Evolutionary conservation across 2,888 invertebrate genomes (phyloP), one percentile per base, ranked within the genome.

Genomic region (Drosophila anceps): DNA sequence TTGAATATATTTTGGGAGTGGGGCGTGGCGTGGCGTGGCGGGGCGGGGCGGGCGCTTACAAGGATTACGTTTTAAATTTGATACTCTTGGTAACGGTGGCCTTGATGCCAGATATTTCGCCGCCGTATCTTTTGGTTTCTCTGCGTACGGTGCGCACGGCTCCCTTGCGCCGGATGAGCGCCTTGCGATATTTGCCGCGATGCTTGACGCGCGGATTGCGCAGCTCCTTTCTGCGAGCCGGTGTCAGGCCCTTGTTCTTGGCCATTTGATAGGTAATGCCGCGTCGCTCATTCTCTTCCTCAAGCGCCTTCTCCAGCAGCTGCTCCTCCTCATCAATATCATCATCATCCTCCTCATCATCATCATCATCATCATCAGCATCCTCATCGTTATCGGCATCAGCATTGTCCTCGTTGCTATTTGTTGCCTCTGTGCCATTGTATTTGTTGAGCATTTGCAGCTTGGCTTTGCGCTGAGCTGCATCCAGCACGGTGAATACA

Each of bases 181-280:
- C 99, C 93, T 98, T 98, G 73, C 96, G 95, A 93, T 96, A 99
- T 92, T 98, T 98, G 82, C 96, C 96, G 84, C 97, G 96, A 92
- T 99, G 97, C 92, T 98, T 98, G 7, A 99, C 98, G 88, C 99
- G 95, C 0, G 99, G 99, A 94, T 99, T 99, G 73, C 98, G 95
- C 84, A 96, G 95, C 90, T 98, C 98, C 93, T 98, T 98, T 93
- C 97, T 98, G 76, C 98, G 95, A 81, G 96, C 95, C 0, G 98
- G 98, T 41, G 96, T 98, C 20, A 99, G 94, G 18, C 99, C 99
- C 93, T 98, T 98, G 91, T 99, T 99, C 93, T 99, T 99, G 24
- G 97, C 96, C 91, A 99, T 99, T 94, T 98, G 95, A 92, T 98
- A 98, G 3, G 97, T 98, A 76, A 98, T 98, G 60, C 95, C 95